These are phyloP conservation scores for Dryobota labecula DNA, from an alignment of 2,888 invertebrate genomes.

Conservation along the genomic window DNA sequence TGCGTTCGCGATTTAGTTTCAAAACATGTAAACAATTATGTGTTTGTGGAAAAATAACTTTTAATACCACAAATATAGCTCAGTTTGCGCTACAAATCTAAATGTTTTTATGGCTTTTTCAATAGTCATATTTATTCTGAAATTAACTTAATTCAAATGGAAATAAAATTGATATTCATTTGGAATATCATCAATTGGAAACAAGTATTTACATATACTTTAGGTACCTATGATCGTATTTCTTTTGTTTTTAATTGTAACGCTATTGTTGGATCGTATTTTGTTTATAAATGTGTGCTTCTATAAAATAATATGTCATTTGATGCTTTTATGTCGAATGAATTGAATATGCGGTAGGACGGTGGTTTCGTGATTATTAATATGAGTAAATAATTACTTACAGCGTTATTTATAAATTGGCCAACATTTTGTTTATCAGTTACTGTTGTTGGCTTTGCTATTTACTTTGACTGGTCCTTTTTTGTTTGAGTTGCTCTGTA, in stretches of 20 bases:
- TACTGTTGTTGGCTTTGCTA: conserved; percentile 7
- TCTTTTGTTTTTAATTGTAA: neutral
- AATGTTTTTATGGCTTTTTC: neutral
- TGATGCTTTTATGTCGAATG: neutral
- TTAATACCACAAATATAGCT: neutral
- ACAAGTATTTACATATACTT: neutral
- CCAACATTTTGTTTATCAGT: conserved; percentile 31
- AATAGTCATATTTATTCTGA: no score
- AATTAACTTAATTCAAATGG: neutral
- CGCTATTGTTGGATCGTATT: neutral
- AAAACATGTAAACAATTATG: neutral
- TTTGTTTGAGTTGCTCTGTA: conserved; percentile 11
- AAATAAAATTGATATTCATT: neutral
- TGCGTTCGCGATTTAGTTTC: neutral
- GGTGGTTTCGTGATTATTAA: conserved; percentile 25
- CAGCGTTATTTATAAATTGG: conserved; percentile 30
- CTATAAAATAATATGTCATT: neutral
- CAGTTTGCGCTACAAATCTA: neutral
- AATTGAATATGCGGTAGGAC: conserved; percentile 1
- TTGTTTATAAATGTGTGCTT: neutral
- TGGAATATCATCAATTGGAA: neutral
- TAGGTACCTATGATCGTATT: neutral
- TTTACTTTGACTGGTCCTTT: neutral
- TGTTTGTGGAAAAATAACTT: neutral
- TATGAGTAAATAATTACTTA: conserved; percentile 40